phyloP scores from a whole-genome alignment of 2,797 vertebrate species.

The Sebastes aleutianus region DNA sequence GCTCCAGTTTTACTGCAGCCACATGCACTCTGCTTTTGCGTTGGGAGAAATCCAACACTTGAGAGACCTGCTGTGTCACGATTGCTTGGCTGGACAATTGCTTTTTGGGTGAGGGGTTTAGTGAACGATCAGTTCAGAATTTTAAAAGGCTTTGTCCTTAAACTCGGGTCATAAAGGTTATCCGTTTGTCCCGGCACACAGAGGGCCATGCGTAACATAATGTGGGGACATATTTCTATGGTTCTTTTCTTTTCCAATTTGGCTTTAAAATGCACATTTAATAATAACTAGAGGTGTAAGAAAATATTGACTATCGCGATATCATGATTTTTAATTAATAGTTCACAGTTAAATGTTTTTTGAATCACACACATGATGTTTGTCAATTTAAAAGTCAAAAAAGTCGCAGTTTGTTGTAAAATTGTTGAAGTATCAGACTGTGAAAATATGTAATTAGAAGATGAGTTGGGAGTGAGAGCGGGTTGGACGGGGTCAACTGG shows the following conservation, averaged over 20 bases:
- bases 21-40: neutral
- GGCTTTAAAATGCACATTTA: neutral
- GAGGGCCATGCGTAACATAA: neutral
- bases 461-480: no score
- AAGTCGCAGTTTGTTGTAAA: no score
- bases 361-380: no score
- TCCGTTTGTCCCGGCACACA: neutral
- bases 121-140: neutral
- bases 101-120: neutral
- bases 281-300: neutral
- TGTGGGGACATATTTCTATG: neutral
- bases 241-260: neutral
- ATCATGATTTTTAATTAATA: no score
- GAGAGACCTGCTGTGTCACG: neutral
- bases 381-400: no score
- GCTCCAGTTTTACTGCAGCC: neutral
- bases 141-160: neutral
- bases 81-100: neutral
- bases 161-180: neutral
- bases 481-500: neutral
- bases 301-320: no score
- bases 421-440: no score
- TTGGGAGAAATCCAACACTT: neutral
- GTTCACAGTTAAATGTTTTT: no score
- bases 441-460: no score